Evolutionary conservation across 2,888 invertebrate genomes (phyloP), one percentile per base, ranked within the genome.

Genomic region (Lepidocyrtoides sp.): DNA sequence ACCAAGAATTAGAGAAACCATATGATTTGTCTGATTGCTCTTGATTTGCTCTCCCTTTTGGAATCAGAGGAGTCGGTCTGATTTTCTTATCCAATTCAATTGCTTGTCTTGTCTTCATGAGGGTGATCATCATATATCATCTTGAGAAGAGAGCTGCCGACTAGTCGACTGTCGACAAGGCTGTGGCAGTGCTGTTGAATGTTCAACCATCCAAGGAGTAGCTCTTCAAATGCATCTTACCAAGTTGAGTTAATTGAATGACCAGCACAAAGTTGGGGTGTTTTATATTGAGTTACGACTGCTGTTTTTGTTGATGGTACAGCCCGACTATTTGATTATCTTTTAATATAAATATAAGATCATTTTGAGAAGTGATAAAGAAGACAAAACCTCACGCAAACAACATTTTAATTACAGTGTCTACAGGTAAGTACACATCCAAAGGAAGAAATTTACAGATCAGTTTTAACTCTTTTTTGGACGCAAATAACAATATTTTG

Each of bases 21-120:
- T 87, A 87, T 87, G 87, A 87, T 87, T 63, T 77, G 63, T 87
- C 79, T 87, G 87, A 87, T 87, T 87, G 60, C 79, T 79, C 87
- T 79, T 87, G 87, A 87, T 87, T 79, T 87, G 51, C 54, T 77
- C 29, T 48, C 41, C 44, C 44, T 3, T 82, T 17, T 12, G 66
- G 44, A 69, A 10, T 60, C 69, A 41, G 20, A 36, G 85, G 86
- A 86, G 86, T 86, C 86, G 41, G 77, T 63, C 87, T 32, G 77
- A 75, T 48, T 87, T 29, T 60, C 85, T 75, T 17, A 8, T 66
- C 17, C 69, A 44, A 36, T 63, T 41, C 63, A 63, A 63, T 82
- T 63, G 36, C 72, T 69, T 36, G 72, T 44, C 72, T 69, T 36
- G 72, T 44, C 23, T 72, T 72, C 72, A 44, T 44, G 36, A 20